Percentiles rank a stretch among this genome's conserved stretches.
phyloP scores from a whole-genome alignment of 2,797 vertebrate genomes.

The Lophotriccus pileatus region DNA sequence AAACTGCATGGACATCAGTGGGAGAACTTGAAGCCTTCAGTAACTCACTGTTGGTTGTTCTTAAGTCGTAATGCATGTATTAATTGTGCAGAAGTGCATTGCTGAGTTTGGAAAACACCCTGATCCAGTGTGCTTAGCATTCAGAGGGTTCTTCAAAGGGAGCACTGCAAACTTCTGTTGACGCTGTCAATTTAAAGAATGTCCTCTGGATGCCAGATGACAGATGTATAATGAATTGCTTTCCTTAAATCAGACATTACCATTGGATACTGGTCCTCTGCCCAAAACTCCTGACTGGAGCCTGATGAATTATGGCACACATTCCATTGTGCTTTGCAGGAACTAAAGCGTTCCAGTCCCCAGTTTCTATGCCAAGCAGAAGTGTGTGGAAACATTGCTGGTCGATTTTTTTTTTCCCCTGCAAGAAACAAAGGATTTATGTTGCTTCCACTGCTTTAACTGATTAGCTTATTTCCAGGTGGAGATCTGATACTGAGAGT shows the following conservation, averaged over 20 bases:
- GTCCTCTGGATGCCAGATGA: background rate
- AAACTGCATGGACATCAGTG: background rate
- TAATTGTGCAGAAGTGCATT: background rate
- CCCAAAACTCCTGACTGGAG: background rate
- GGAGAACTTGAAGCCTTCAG: background rate
- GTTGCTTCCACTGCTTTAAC: background rate
- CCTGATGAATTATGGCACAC: conserved; percentile 9
- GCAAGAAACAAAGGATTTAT: background rate
- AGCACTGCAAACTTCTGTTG: conserved; percentile 24
- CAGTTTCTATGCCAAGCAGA: background rate
- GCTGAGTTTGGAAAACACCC: background rate
- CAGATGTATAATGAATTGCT: conserved; percentile 21
- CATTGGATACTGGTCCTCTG: background rate
- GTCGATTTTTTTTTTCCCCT: background rate
- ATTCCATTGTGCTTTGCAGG: conserved; percentile 44
- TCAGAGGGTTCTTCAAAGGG: conserved; percentile 10
- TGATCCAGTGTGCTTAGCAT: background rate
- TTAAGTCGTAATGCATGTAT: background rate
- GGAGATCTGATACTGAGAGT: background rate
- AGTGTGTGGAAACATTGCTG: conserved; percentile 33
- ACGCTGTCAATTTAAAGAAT: conserved; percentile 26
- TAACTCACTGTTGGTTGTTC: background rate
- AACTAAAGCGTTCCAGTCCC: background rate
- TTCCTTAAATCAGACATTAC: conserved; percentile 21
- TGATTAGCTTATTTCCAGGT: background rate